phyloP scores from a whole-genome alignment of 2,797 vertebrate species.

The Odontamblyopus lacepedii region DNA sequence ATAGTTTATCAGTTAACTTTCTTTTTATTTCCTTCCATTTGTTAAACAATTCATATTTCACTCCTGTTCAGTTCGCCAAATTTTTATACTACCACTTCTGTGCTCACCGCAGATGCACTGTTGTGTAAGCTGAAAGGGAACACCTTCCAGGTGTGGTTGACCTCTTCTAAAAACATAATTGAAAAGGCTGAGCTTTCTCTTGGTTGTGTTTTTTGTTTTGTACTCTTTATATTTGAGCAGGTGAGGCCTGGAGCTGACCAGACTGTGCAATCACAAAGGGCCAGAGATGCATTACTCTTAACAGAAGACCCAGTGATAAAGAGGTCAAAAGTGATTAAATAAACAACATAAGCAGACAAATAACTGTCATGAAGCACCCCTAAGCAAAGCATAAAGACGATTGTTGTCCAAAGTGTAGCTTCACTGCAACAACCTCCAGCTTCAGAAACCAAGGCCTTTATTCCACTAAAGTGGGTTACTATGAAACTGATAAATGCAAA shows the following conservation, averaged over 20 bases:
- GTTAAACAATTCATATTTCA: conserved; percentile 39
- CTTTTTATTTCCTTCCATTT: conserved; percentile 48
- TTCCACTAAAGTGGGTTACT: neutral
- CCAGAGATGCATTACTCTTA: neutral
- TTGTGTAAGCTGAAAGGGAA: neutral
- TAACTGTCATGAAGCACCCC: neutral
- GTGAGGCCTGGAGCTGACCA: neutral
- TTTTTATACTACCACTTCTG: conserved; percentile 17
- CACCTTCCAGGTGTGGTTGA: neutral
- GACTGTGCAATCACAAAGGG: too few species aligned
- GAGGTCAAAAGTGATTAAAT: neutral
- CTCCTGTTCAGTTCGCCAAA: conserved; percentile 22
- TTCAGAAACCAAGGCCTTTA: neutral
- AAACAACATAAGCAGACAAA: neutral
- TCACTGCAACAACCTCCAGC: neutral
- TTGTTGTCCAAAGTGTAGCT: neutral
- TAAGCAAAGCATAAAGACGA: neutral
- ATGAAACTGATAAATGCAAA: neutral
- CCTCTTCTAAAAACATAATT: neutral
- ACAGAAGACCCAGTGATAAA: neutral
- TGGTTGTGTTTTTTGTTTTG: neutral
- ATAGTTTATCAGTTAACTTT: conserved; percentile 73
- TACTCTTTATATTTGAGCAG: neutral
- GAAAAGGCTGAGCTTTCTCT: neutral
- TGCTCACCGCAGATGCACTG: neutral